A percentile compares a stretch with the other conserved stretches of the same genome.
Evolutionary conservation across 1,140 invertebrate species (phyloP).

Genomic region (Caerostris extrusa): DNA sequence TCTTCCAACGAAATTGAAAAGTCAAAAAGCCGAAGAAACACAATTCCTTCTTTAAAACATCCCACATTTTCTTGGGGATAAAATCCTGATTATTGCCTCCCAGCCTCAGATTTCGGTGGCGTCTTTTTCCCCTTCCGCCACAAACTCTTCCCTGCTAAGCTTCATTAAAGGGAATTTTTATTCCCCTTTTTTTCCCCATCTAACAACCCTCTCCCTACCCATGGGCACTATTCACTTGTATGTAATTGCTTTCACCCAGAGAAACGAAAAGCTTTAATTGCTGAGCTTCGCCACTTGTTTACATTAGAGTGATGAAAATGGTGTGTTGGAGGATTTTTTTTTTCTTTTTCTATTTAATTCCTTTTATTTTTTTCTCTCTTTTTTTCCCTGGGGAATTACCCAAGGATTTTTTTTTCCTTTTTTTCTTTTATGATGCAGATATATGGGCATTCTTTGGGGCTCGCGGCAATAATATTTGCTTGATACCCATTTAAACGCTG

Average conservation of each 20-base stretch:
- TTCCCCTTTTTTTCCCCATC: slow-evolving; percentile 35
- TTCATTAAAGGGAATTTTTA: slow-evolving; percentile 61
- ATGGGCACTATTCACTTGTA: slow-evolving; percentile 55
- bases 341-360: neutral
- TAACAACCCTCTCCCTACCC: slow-evolving; percentile 40
- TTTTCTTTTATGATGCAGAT: neutral
- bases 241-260: slow-evolving; percentile 70
- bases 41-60: too few species aligned
- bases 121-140: neutral
- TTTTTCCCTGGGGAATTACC: neutral
- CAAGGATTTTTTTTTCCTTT: neutral
- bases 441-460: neutral
- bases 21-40: too few species aligned
- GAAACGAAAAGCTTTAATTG: slow-evolving; percentile 64
- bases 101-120: neutral
- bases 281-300: slow-evolving; percentile 60
- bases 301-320: slow-evolving; percentile 49
- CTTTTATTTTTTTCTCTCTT: neutral
- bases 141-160: neutral
- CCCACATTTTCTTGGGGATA: neutral
- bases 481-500: slow-evolving; percentile 32
- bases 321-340: neutral
- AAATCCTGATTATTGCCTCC: neutral
- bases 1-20: too few species aligned
- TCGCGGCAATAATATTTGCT: slow-evolving; percentile 54